A percentile compares a stretch with the other conserved stretches of the same genome.
Evolutionary conservation across 2,888 invertebrate species (phyloP).

Genomic region (Drosophila bunnanda): DNA sequence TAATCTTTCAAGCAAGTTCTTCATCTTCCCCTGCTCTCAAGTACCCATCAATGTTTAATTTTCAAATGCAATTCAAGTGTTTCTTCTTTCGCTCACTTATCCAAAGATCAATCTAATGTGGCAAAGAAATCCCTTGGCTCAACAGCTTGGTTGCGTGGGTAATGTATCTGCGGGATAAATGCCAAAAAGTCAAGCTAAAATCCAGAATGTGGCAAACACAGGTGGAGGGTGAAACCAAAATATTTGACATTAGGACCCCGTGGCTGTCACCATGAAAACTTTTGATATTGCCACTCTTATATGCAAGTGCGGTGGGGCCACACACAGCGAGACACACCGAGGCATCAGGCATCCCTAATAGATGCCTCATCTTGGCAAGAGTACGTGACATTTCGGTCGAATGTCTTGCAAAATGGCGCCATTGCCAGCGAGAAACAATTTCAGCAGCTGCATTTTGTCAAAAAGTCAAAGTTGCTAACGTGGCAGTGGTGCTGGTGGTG

Average conservation of each 20-base stretch:
- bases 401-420: slow-evolving; percentile 69
- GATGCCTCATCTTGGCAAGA: slow-evolving; percentile 38
- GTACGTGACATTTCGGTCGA: slow-evolving; percentile 70
- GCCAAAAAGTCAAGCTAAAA: slow-evolving; percentile 28
- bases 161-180: slow-evolving; percentile 20
- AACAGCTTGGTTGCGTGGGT: slow-evolving; percentile 6
- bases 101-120: slow-evolving; percentile 16
- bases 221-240: slow-evolving; percentile 51
- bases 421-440: slow-evolving; percentile 49
- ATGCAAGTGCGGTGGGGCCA: slow-evolving; percentile 18
- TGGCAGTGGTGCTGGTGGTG: not conserved
- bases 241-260: slow-evolving; percentile 66
- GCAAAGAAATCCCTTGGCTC: slow-evolving; percentile 9
- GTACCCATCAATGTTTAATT: slow-evolving; percentile 3
- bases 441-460: slow-evolving; percentile 68
- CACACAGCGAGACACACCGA: not conserved
- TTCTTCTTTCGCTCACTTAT: not conserved
- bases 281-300: slow-evolving; percentile 60
- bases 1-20: not conserved
- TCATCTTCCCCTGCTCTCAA: not conserved
- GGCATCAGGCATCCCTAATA: slow-evolving; percentile 30
- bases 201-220: slow-evolving; percentile 34
- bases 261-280: slow-evolving; percentile 57
- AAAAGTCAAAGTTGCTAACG: slow-evolving; percentile 33
- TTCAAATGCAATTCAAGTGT: slow-evolving; percentile 19